A percentile compares a stretch with the other conserved stretches of the same genome.
phyloP scores from a whole-genome alignment of 1,140 invertebrate genomes.

The Panagrolaimus sp. region DNA sequence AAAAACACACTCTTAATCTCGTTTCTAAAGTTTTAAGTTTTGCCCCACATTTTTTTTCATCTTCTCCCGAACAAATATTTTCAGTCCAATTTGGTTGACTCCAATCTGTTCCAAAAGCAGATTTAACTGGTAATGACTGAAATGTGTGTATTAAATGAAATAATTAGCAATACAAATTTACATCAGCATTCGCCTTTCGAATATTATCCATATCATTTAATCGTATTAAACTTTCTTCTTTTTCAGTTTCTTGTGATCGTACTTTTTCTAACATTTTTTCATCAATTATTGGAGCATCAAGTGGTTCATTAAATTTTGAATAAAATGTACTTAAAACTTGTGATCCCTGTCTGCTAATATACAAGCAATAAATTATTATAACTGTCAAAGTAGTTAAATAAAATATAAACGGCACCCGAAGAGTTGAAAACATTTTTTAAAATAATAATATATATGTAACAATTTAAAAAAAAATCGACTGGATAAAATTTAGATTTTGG shows the following conservation, averaged over 20 bases:
- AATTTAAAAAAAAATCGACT: too few species aligned
- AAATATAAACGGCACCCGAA: too few species aligned
- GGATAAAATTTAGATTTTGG: too few species aligned
- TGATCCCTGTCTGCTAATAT: too few species aligned
- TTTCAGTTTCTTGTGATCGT: background rate
- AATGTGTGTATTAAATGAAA: background rate
- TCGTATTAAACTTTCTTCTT: background rate
- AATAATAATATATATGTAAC: too few species aligned
- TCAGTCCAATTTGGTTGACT: background rate
- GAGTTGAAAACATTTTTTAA: too few species aligned
- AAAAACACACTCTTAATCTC: background rate
- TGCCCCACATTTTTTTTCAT: background rate
- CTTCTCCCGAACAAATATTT: background rate
- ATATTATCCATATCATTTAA: constrained; percentile 3
- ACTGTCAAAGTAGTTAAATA: too few species aligned
- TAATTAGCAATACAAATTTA: background rate
- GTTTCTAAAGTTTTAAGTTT: background rate
- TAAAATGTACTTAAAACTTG: too few species aligned
- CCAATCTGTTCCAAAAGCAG: constrained; percentile 6
- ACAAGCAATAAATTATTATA: too few species aligned
- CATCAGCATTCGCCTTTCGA: background rate
- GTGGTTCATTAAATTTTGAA: too few species aligned
- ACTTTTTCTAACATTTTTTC: constrained; percentile 10
- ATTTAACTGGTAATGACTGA: background rate
- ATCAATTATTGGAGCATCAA: background rate